phyloP scores from a whole-genome alignment of 2,797 vertebrate species.

The Poeciliopsis paucimaculata region DNA sequence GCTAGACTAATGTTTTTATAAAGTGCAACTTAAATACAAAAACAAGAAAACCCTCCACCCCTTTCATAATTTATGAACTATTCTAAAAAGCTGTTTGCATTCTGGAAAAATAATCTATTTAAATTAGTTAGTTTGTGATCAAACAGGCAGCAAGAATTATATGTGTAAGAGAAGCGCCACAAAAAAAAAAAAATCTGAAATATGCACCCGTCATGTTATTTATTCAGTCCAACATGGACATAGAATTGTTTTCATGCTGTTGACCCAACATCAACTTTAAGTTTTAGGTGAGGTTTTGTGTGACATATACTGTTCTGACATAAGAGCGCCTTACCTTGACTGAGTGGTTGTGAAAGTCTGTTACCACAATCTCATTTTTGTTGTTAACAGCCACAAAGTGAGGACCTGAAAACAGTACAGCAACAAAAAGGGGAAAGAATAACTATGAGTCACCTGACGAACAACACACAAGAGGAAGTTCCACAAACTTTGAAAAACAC shows the following conservation, averaged over 20 bases:
- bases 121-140: not conserved
- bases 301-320: not conserved
- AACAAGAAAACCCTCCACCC: no score
- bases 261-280: not conserved
- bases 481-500: slow-evolving; percentile 37
- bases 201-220: not conserved
- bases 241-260: not conserved
- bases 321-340: slow-evolving; percentile 87
- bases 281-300: not conserved
- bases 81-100: not conserved
- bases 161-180: not conserved
- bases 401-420: slow-evolving; percentile 81
- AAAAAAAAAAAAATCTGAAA: not conserved
- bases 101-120: not conserved
- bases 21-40: no score
- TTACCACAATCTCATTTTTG: slow-evolving; percentile 97
- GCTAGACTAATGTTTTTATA: not conserved
- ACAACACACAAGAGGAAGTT: slow-evolving; percentile 43
- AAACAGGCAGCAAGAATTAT: not conserved
- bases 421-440: slow-evolving; percentile 28
- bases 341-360: slow-evolving; percentile 97
- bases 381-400: slow-evolving; percentile 98
- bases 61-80: not conserved
- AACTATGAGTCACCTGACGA: slow-evolving; percentile 48
- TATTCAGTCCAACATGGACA: not conserved